Conservation (phyloP, 2,888 invertebrate species). For the Allolobophora icterica region DNA sequence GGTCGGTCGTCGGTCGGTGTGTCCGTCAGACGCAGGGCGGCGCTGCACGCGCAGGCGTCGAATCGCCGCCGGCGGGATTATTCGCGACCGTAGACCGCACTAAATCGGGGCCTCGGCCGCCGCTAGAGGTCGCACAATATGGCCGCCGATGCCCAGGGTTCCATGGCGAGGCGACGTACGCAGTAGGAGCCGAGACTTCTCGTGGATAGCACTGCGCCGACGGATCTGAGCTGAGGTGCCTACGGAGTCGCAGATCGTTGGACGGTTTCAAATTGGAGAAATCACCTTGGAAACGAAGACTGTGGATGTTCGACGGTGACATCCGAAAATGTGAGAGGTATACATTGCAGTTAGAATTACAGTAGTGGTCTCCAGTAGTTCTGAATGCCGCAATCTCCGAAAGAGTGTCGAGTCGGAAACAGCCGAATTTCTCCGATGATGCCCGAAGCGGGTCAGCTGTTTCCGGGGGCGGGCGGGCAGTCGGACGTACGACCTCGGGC, state of each 20-base stretch:
- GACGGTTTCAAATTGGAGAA: not conserved
- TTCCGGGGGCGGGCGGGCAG: not conserved
- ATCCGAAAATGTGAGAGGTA: not conserved
- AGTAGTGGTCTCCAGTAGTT: not conserved
- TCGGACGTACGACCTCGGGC: not conserved
- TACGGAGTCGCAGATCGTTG: not conserved
- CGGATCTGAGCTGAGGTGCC: not conserved
- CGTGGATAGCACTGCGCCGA: not conserved
- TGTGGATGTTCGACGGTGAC: not conserved
- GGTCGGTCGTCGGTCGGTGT: not conserved
- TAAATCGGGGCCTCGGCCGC: not conserved
- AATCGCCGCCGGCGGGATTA: not conserved
- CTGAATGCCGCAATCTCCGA: not conserved
- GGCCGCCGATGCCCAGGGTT: not conserved
- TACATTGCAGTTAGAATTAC: not conserved
- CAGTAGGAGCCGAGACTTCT: not conserved
- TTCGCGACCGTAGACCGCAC: not conserved
- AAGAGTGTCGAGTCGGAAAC: not conserved
- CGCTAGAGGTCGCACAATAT: conserved; percentile 10
- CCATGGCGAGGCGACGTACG: not conserved
- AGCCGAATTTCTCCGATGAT: not conserved
- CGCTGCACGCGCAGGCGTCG: conserved; percentile 1
- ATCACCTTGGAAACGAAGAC: not conserved
- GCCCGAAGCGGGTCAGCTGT: not conserved
- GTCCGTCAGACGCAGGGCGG: not conserved